Evolutionary conservation across 2,888 invertebrate species (phyloP), one percentile per base, ranked within the genome.

Genomic region (Polyploca ridens): DNA sequence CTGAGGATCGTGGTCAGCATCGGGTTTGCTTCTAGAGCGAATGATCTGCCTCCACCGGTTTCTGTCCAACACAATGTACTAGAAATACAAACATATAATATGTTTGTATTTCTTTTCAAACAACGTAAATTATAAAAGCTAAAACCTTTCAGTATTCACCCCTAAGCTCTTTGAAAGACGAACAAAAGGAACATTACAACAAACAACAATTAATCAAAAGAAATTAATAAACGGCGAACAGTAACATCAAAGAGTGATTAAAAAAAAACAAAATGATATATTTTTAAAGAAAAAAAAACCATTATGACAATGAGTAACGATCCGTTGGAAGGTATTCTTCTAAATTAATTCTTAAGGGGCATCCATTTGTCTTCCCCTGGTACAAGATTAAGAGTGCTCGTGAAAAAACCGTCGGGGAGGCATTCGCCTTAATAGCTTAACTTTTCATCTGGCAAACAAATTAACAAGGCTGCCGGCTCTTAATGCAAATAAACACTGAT

Each of bases 381-480:
- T 61, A 58, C 66, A 82, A 84, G 84, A 89, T 86, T 85, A 85
- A 87, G 79, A 78, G 84, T 79, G 78, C 82, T 81, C 76, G 70
- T 75, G 77, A 87, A 88, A 86, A 87, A 87, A 81, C 79, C 73
- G 78, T 71, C 79, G 77, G 79, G 79, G 82, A 80, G 83, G 81
- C 82, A 82, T 84, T 81, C 84, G 80, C 82, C 81, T 85, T 93
- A 92, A 94, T 93, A 90, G 91, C 90, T 92, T 92, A 93, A 94
- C 93, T 94, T 94, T 93, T 94, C 93, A 93, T 93, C 91, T 89
- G 87, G 76, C 80, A 80, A 82, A 87, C 89, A 90, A 91, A 93
- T 93, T 92, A 92, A 91, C 90, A 89, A 85, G 84, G 71, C 71
- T 67, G 80, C 76, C 77, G 81, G 82, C 86, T 75, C 80, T 82